These are phyloP conservation scores for Takifugu bimaculatus DNA, from an alignment of 2,113 vertebrate species.

Conservation along the genomic window DNA sequence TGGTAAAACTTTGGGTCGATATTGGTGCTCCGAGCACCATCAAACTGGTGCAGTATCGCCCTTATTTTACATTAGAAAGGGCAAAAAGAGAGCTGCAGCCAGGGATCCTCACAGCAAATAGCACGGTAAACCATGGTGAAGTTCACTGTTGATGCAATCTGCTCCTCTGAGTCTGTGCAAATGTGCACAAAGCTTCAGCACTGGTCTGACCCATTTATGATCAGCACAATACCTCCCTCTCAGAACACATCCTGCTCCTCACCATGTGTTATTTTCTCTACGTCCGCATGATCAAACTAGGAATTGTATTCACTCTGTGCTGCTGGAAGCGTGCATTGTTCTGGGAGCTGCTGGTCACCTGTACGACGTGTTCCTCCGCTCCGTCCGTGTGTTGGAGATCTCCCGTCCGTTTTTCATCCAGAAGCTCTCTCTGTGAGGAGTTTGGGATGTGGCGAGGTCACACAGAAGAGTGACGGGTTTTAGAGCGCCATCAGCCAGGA, in stretches of 20 bases:
- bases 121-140: background rate
- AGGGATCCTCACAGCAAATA: too few relatives aligned
- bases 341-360: conserved; percentile 70
- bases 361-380: conserved; percentile 76
- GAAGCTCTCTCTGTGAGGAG: conserved; percentile 80
- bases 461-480: conserved; percentile 81
- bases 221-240: conserved; percentile 1
- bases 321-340: too few relatives aligned
- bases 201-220: conserved; percentile 19
- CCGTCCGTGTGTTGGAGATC: conserved; percentile 78
- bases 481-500: conserved; percentile 64
- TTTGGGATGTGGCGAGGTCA: conserved; percentile 88
- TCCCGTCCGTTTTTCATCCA: conserved; percentile 94
- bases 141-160: background rate
- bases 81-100: too few relatives aligned
- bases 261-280: background rate
- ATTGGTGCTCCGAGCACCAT: too few relatives aligned
- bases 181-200: background rate
- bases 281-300: background rate
- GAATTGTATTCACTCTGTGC: too few relatives aligned
- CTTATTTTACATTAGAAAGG: too few relatives aligned
- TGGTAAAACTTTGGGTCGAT: too few relatives aligned
- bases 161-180: background rate
- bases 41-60: too few relatives aligned
- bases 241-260: background rate